A percentile compares a stretch with the other conserved stretches of the same genome.
Conservation (phyloP, 2,888 invertebrate species). For the Laspeyria flexula region DNA sequence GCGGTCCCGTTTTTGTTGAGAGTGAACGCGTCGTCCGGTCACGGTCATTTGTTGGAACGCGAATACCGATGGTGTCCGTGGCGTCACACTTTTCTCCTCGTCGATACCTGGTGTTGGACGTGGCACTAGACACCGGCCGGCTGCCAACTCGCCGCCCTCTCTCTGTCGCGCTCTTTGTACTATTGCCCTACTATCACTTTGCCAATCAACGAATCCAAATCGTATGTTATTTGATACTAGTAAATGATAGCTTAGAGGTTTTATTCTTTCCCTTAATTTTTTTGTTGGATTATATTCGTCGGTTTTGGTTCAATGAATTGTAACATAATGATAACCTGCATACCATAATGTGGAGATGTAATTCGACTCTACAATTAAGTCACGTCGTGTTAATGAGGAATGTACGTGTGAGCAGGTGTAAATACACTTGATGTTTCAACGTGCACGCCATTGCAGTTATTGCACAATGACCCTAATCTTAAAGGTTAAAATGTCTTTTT, state of each 20-base stretch:
- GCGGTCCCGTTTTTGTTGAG: conserved; percentile 65
- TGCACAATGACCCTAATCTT: conserved; percentile 32
- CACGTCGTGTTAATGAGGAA: conserved; percentile 52
- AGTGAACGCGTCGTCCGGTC: conserved; percentile 71
- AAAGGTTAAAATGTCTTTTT: conserved; percentile 16
- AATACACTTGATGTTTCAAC: conserved; percentile 15
- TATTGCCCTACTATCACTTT: conserved; percentile 80
- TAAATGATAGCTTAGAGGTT: conserved; percentile 31
- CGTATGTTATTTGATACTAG: conserved; percentile 47
- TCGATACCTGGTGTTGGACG: conserved; percentile 40
- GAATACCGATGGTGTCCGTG: conserved; percentile 54
- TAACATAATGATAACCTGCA: conserved; percentile 8
- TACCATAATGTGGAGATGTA: conserved; percentile 36
- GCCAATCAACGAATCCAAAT: conserved; percentile 60
- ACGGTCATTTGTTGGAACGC: conserved; percentile 65
- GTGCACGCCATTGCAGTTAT: conserved; percentile 33
- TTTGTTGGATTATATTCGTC: conserved; percentile 16
- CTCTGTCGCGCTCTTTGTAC: conserved; percentile 63
- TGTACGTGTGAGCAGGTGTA: conserved; percentile 56
- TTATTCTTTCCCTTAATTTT: conserved; percentile 21
- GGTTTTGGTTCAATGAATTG: conserved; percentile 4
- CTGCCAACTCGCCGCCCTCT: conserved; percentile 56
- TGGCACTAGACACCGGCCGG: conserved; percentile 40
- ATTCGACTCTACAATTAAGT: conserved; percentile 56
- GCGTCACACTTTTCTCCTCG: conserved; percentile 61